Base-by-base conservation (phyloP, 1,140 invertebrate genomes). In the Pogonomyrmex californicus region DNA sequence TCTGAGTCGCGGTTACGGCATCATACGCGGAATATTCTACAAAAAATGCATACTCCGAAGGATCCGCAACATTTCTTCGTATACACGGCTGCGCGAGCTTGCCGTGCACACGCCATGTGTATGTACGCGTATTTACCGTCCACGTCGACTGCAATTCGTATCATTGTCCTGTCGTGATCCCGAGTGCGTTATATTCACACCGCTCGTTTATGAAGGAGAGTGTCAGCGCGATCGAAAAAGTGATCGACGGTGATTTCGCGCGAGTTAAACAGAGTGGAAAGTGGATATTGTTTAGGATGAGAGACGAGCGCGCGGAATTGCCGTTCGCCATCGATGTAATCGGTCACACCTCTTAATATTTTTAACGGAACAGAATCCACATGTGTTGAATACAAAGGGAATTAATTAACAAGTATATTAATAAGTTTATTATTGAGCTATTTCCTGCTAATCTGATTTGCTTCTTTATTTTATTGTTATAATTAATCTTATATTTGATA, bases 1-100 rank as follows among this genome's bases (percentile, higher is more conserved):
- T 87, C 54, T 38, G 38, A 85, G 76, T 70, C 77, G 83, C 12
- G 30, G 60, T 73, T 71, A 83, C 79, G 36, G 82, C 44, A 60
- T 4, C 17, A 41, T 36, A 82, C 62, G 71, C 88, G 78, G 54
- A 90, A 91, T 91, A 91, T 91, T 91, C 90, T 87, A 91, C 60
- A 88, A 88, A 91, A 23, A 91, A 91, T 90, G 65, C 86, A 85
- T 23, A 66, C 90, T 58, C 82, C 81, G 81, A 86, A 90, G 85
- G 62, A 79, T 60, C 76, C 76, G 44, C 81, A 85, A 79, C 86
- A 88, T 90, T 77, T 49, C 81, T 73, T 91, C 23, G 23, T 23
- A 82, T 91, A 90, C 88, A 90, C 58, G 86, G 85, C 86, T 65
- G 58, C 86, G 66, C 63, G 91, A 91, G 73, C 83, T 82, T 51